Evolutionary conservation across 2,797 vertebrate genomes (phyloP), one percentile per base, ranked within the genome.

Genomic region (Choloepus didactylus): DNA sequence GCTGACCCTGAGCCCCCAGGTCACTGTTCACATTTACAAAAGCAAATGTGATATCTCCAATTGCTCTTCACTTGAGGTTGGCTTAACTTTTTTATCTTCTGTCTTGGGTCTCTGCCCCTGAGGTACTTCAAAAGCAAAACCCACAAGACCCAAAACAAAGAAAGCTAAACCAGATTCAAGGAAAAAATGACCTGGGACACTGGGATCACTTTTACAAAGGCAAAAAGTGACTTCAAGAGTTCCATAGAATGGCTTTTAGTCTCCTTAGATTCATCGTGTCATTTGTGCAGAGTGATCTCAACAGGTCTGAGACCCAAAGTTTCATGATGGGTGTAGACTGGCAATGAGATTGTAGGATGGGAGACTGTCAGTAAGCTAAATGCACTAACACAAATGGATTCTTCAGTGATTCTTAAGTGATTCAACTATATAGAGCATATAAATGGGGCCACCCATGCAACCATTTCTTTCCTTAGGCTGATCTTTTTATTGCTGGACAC

Each of bases 71-170:
- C 96, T 97, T 95, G 91, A 96, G 95, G 76, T 96, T 97, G 95
- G 94, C 96, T 97, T 97, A 96, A 96, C 95, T 97, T 94, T 97
- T 97, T 97, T 97, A 96, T 97, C 96, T 97, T 96, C 77, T 96
- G 96, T 93, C 91, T 94, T 98, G 96, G 96, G 96, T 97, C 97
- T 96, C 83, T 97, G 97, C 97, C 95, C 93, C 93, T 94, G 95
- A 97, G 93, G 95, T 97, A 95, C 97, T 97, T 97, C 96, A 98
- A 97, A 97, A 97, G 96, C 95, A 97, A 96, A 97, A 97, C 83
- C 96, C 83, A 76, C 95, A 97, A 97, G 95, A 97, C 94, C 81
- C 94, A 94, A 97, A 97, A 97, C 96, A 97, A 97, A 96, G 97
- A 96, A 96, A 97, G 91, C 96, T 97, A 94, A 97, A 93, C 92